Conservation (phyloP, 1,140 invertebrate species). For the Hylaeus volcanicus region DNA sequence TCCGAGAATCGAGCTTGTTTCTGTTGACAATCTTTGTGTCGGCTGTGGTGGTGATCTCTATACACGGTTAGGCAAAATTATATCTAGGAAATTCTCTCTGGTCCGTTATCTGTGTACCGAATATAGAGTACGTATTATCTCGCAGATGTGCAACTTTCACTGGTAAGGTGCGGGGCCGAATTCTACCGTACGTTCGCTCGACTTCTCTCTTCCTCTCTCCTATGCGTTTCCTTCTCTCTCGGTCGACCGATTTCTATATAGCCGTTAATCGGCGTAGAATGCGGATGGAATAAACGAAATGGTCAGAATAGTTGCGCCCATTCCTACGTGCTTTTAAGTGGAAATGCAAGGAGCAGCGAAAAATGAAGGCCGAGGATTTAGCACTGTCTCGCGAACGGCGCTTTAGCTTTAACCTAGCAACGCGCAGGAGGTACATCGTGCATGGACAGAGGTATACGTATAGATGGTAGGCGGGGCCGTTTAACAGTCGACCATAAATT, state of each 20-base stretch:
- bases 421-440: neutral
- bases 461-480: neutral
- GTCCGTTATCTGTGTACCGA: neutral
- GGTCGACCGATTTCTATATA: neutral
- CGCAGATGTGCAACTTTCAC: slow-evolving; percentile 19
- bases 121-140: neutral
- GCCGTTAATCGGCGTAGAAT: slow-evolving; percentile 32
- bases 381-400: neutral
- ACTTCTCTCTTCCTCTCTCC: neutral
- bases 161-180: neutral
- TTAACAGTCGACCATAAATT: slow-evolving; percentile 20
- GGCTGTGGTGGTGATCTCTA: neutral
- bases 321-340: slow-evolving; percentile 8
- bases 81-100: neutral
- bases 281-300: slow-evolving; percentile 21
- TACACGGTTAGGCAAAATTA: neutral
- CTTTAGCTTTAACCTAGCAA: neutral
- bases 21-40: too few relatives aligned
- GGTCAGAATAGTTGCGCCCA: slow-evolving; percentile 5
- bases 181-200: neutral
- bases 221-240: neutral
- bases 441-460: neutral
- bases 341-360: neutral
- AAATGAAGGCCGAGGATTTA: slow-evolving; percentile 13
- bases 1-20: too few relatives aligned